Evolutionary conservation across 35 echinoderm and acorn worm species (phyloP), one percentile per base, ranked within the genome.

Genomic region (Diadema setosum): DNA sequence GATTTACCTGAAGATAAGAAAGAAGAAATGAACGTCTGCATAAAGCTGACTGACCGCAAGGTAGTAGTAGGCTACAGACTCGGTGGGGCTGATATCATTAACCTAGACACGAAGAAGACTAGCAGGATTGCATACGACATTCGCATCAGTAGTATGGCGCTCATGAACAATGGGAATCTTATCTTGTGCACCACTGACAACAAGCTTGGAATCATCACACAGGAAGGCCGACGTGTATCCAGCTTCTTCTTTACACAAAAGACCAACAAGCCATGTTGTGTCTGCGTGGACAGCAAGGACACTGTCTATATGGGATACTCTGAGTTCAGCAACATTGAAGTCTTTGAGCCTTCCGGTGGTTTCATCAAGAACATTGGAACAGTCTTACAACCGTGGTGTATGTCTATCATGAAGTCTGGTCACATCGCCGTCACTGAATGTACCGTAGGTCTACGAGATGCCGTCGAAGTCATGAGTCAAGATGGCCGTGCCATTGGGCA

Each of bases 401-500:
- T 78, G 40, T 78, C 73, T 41, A 44, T 78, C 35, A 78, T 78
- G 73, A 78, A 78, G 33, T 42, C 73, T 21, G 73, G 73, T 32
- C 73, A 78, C 40, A 42, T 78, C 40, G 73, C 40, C 5, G 40
- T 78, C 73, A 78, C 73, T 36, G 73, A 78, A 39, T 39, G 73
- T 36, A 78, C 73, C 14, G 17, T 42, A 25, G 40, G 33, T 78
- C 33, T 78, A 25, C 12, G 35, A 0, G 73, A 78, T 78, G 73
- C 73, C 30, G 40, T 44, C 18, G 35, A 78, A 41, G 44, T 78
- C 36, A 78, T 78, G 35, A 78, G 35, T 32, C 35, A 44, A 41
- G 73, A 78, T 14, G 73, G 73, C 5, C 33, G 40, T 39, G 27
- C 33, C 15, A 41, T 78, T 12, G 33, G 73, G 16, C 33, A 44